These are phyloP conservation scores for Coelopa frigida DNA, from an alignment of 1,140 invertebrate genomes.

Conservation along the genomic window DNA sequence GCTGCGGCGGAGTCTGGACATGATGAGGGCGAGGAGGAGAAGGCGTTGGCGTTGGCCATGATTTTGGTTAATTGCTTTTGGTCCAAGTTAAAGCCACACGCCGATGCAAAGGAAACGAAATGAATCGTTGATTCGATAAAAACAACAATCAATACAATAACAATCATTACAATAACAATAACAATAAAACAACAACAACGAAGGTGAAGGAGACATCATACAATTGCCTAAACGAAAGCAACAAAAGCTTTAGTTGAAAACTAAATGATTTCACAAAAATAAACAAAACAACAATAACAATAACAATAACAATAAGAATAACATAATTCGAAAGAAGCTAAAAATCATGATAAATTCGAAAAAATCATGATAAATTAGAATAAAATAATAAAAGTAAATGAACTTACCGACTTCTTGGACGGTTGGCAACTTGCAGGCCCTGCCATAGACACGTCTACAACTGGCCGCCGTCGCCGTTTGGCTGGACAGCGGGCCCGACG, in stretches of 20 bases:
- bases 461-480: conserved; percentile 22
- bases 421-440: conserved; percentile 47
- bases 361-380: not conserved
- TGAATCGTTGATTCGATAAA: not conserved
- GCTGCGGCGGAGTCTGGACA: too few relatives aligned
- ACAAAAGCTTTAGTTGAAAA: not conserved
- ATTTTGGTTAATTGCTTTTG: too few relatives aligned
- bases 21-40: too few relatives aligned
- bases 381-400: conserved; percentile 14
- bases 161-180: too few relatives aligned
- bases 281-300: not conserved
- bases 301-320: not conserved
- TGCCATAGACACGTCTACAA: conserved; percentile 30
- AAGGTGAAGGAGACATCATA: too few relatives aligned
- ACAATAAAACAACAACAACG: too few relatives aligned
- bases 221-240: too few relatives aligned
- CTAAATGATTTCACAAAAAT: not conserved
- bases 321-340: not conserved
- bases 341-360: not conserved
- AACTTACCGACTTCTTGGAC: conserved; percentile 52
- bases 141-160: not conserved
- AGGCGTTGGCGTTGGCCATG: too few relatives aligned
- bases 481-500: conserved; percentile 20
- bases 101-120: too few relatives aligned
- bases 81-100: too few relatives aligned